Base-by-base conservation (phyloP, 2,888 invertebrate genomes). In the Drosophila paranaensis region DNA sequence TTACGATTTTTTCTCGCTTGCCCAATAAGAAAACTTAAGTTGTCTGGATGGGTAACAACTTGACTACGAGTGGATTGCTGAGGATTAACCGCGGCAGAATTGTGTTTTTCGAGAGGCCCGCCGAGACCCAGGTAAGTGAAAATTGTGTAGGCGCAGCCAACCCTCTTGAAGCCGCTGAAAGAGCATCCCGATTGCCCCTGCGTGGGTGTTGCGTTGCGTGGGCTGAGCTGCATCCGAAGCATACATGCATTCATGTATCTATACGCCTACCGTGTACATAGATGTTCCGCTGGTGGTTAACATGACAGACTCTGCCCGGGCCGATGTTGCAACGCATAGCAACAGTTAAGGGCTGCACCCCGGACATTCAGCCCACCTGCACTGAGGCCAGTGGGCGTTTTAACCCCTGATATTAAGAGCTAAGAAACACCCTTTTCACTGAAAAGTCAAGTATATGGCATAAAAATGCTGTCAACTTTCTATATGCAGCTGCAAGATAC, bases 21-120 rank as follows among this genome's bases (percentile, higher is more conserved):
- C 30, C 27, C 8, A 58, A 60, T 51, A 37, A 27, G 13, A 62
- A n/a, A 25, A 53, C 33, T 33, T 37, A 42, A 55, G 43, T 40
- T 62, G 53, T 46, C 60, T 86, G 84, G 46, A 88, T 88, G 87
- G 82, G 82, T 51, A 82, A 83, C 56, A 80, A 70, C 55, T 61
- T 80, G 35, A 55, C 42, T 40, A 61, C 71, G 43, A 68, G 66
- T 53, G 60, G 69, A 71, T 61, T 62, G 42, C 8, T 50, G 2
- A 42, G 70, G 43, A 54, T 67, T 16, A 71, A 73, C 62, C 55
- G 63, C 33, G 71, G 55, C 50, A 68, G 65, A 61, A 35, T 54
- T 55, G 53, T 54, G 11, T 62, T 76, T 45, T 69, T 80, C n/a
- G 61, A 73, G 42, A 73, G 67, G 71, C 30, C 43, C 50, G 68